These are phyloP conservation scores for Furcula furcula DNA, from an alignment of 2,888 invertebrate species.

Conservation along the genomic window DNA sequence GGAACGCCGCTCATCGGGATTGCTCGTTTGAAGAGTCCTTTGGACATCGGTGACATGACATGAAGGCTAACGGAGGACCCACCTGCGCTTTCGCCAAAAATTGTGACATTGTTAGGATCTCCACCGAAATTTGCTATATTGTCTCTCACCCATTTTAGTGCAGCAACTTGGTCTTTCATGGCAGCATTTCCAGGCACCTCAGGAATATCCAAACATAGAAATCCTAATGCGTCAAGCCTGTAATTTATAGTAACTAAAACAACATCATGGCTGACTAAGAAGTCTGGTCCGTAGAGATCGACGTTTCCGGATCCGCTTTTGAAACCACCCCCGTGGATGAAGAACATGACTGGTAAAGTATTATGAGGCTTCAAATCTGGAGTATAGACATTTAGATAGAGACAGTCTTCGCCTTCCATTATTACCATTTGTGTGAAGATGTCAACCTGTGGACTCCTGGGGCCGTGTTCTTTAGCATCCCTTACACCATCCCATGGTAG, in stretches of 20 bases:
- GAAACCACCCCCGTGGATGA: slow-evolving; percentile 53
- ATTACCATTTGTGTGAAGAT: slow-evolving; percentile 29
- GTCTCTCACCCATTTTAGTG: slow-evolving; percentile 44
- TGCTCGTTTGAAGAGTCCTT: slow-evolving; percentile 42
- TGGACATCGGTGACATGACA: slow-evolving; percentile 45
- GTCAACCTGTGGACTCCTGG: slow-evolving; percentile 45
- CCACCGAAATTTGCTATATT: slow-evolving; percentile 49
- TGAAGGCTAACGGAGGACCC: slow-evolving; percentile 37
- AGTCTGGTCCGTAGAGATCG: slow-evolving; percentile 77
- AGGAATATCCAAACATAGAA: slow-evolving; percentile 72
- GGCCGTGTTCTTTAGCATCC: slow-evolving; percentile 47
- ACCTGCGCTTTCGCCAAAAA: slow-evolving; percentile 53
- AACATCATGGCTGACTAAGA: slow-evolving; percentile 73
- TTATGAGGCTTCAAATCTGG: slow-evolving; percentile 27
- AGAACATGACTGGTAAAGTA: slow-evolving; percentile 49
- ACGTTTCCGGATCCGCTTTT: slow-evolving; percentile 56
- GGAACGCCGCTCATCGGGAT: slow-evolving; percentile 46
- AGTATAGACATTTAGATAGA: slow-evolving; percentile 53
- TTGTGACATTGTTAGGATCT: slow-evolving; percentile 43
- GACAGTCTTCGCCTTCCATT: slow-evolving; percentile 45
- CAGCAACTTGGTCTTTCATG: slow-evolving; percentile 60
- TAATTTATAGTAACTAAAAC: slow-evolving; percentile 81
- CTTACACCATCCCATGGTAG: slow-evolving; percentile 44
- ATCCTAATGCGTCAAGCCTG: slow-evolving; percentile 76
- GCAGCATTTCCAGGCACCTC: slow-evolving; percentile 83